A percentile compares a stretch with the other conserved stretches of the same genome.
These are phyloP conservation scores for Urechis unicinctus DNA, from an alignment of 2,888 invertebrate species.

Conservation along the genomic window DNA sequence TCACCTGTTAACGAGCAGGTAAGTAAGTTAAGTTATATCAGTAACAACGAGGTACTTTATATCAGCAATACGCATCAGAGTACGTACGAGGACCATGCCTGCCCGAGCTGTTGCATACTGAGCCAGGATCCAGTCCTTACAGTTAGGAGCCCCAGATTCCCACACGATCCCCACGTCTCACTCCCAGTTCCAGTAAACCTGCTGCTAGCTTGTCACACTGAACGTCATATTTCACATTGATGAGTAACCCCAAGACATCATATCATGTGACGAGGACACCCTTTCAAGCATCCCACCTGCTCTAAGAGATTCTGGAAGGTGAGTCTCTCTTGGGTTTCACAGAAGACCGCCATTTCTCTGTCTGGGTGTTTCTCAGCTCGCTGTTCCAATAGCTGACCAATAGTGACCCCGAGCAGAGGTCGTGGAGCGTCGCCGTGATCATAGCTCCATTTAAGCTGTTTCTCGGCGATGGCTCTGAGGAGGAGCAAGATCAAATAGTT, in stretches of 20 bases:
- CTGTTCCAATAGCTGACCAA: slow-evolving; percentile 37
- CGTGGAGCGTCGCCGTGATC: slow-evolving; percentile 28
- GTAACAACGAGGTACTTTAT: too few species aligned
- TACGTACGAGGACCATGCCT: slow-evolving; percentile 64
- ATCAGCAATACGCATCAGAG: too few species aligned
- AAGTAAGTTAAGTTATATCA: too few species aligned
- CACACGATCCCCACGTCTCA: slow-evolving; percentile 66
- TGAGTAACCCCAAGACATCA: not conserved
- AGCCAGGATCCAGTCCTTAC: slow-evolving; percentile 67
- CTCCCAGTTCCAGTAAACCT: slow-evolving; percentile 64
- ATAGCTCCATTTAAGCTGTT: slow-evolving; percentile 39
- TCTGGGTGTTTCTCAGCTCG: slow-evolving; percentile 32
- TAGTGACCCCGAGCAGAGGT: slow-evolving; percentile 38
- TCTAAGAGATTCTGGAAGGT: slow-evolving; percentile 37
- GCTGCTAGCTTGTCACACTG: slow-evolving; percentile 68
- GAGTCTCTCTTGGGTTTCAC: slow-evolving; percentile 23
- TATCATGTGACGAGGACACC: too few species aligned
- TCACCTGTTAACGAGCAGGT: slow-evolving; percentile 61
- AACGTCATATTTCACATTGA: not conserved
- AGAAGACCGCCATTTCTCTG: slow-evolving; percentile 38
- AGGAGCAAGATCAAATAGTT: too few species aligned
- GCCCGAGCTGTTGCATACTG: slow-evolving; percentile 67
- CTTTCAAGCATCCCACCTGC: slow-evolving; percentile 26
- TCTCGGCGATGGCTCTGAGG: too few species aligned
- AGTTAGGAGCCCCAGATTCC: slow-evolving; percentile 77